Base-by-base conservation (phyloP, 2,113 vertebrate species). In the Columba janthina region DNA sequence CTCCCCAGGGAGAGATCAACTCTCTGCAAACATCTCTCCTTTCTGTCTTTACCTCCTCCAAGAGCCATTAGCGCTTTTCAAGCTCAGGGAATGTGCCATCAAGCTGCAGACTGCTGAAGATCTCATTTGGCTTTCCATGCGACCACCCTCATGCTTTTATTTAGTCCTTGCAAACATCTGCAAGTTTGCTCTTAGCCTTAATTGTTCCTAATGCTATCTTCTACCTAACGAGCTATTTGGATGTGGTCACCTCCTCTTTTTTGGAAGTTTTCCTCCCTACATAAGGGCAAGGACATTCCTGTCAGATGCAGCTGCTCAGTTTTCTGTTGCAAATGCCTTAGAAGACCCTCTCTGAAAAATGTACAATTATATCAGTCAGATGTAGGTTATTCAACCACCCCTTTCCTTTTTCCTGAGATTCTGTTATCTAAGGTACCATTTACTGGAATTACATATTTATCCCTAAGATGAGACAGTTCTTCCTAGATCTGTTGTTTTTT, bases 191-290 rank as follows among this genome's bases (percentile, higher is more conserved):
- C 4, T 89, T 36, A 15, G 18, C 18, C 38, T 34, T 21, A n/a
- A 29, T 20, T 12, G 5, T 10, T 70, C 46, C 38, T 34, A 21
- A 26, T 10, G 34, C 5, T 56, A 75, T 95, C 32, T 84, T 48
- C 46, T 12, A 6, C 5, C 0, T 1, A 38, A 20, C 0, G 1
- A 51, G 25, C 5, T 61, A 8, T 21, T 40, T 48, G 10, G 25
- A 57, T 38, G 8, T 24, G 6, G 10, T 48, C 15, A 6, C 11
- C 9, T 29, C 7, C 12, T 18, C 60, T 54, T 80, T 69, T 40
- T 4, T 0, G 0, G 36, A 82, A 69, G 31, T 34, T 85, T 72
- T 1, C 0, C 4, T 69, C n/a, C 13, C 16, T 28, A 36, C 10
- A 14, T 7, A 15, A 78, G 12, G 1, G 0, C 12, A 75, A 85